Evolutionary conservation across 2,888 invertebrate species (phyloP), one percentile per base, ranked within the genome.

Genomic region (Caradrina kadenii): DNA sequence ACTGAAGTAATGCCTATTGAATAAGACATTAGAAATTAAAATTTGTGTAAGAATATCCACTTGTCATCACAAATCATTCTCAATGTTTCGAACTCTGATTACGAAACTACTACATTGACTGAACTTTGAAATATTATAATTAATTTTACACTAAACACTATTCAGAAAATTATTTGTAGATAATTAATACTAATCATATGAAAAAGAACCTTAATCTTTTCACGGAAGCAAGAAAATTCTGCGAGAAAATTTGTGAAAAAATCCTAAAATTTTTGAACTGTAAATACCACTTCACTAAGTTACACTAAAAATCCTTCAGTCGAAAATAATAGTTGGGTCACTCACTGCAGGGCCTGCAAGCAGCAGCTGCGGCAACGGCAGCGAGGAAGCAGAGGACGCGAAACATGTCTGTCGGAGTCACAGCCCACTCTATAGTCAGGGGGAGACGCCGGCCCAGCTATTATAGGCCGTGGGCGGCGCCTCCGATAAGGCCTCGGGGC

Each of bases 391-490:
- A 92, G 91, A 94, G 88, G 87, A 92, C 87, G 89, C 93, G 93
- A 87, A 95, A 93, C 95, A 95, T 95, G 93, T 93, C 94, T 92
- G 93, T 84, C 93, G 94, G 90, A 89, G 93, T 91, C 90, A 89
- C 91, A 90, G 89, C 86, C 89, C 86, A 89, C 85, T 94, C 92
- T 94, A 94, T 94, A 94, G 93, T 90, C 90, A 89, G 89, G 88
- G 90, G 93, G 94, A 93, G 94, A 91, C 93, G 94, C 93, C 93
- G 91, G 90, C 94, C 92, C 93, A 90, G 92, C 94, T 96, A 95
- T 95, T 96, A 96, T 96, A 96, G 94, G 94, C 93, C 93, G 94
- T 91, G 92, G 92, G 93, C 94, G 93, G 93, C 94, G 94, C 92
- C 93, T 92, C 93, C 89, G 93, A 93, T 93, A 93, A 93, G 91